phyloP scores from a whole-genome alignment of 2,888 invertebrate species.

The Entomobrya multifasciata region DNA sequence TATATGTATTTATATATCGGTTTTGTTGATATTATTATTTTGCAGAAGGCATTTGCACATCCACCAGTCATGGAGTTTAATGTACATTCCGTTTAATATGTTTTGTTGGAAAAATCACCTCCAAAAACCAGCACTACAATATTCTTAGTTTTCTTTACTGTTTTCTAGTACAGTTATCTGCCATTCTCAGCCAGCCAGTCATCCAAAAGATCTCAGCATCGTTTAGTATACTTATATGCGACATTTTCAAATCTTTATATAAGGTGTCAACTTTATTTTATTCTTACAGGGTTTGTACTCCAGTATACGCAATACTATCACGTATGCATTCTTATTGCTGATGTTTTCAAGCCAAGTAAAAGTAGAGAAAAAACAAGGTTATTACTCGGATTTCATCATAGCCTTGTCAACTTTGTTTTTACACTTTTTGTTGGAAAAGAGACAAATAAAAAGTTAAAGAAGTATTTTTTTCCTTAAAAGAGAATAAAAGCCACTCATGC shows the following conservation, averaged over 20 bases:
- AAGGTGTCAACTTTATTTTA: conserved; percentile 30
- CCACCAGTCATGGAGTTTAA: not conserved
- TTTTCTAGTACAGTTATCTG: conserved; percentile 11
- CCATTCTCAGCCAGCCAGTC: conserved; percentile 22
- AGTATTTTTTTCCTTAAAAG: not conserved
- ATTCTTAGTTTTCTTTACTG: not conserved
- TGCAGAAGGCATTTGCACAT: not conserved
- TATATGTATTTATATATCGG: not conserved
- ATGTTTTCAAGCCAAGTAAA: too few species aligned
- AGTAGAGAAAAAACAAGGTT: conserved; percentile 35
- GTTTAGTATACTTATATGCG: too few species aligned
- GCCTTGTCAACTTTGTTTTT: conserved; percentile 26
- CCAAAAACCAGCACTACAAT: not conserved
- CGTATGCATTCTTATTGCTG: too few species aligned
- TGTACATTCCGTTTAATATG: conserved; percentile 1
- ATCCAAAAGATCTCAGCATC: conserved; percentile 23
- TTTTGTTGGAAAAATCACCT: conserved; percentile 1
- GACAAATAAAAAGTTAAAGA: not conserved
- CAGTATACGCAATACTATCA: too few species aligned
- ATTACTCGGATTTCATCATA: conserved; percentile 39
- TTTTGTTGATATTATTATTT: not conserved
- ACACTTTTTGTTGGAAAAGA: not conserved
- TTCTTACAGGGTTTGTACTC: too few species aligned
- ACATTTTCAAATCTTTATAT: conserved; percentile 41
- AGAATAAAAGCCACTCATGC: conserved; percentile 13